Conservation (phyloP, 2,797 vertebrate genomes). For the Poeciliopsis turneri region DNA sequence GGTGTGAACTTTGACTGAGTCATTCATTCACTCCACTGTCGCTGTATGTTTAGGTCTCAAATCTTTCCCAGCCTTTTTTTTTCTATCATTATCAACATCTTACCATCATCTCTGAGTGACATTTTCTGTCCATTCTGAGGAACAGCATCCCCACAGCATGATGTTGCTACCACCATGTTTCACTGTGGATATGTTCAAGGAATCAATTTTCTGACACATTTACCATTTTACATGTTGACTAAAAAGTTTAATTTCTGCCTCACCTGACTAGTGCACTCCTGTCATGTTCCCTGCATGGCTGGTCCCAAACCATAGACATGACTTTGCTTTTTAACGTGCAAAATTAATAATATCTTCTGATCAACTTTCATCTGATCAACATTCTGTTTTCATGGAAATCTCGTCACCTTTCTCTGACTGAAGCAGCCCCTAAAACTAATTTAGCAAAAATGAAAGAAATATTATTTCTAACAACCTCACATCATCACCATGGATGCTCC, state of each 20-base stretch:
- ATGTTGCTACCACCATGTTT: slow-evolving; percentile 2
- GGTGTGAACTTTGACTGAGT: neutral
- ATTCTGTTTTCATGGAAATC: neutral
- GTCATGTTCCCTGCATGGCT: neutral
- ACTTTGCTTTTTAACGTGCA: neutral
- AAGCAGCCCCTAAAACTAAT: neutral
- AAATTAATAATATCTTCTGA: neutral
- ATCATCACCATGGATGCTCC: neutral
- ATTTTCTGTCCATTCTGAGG: neutral
- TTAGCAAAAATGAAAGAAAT: neutral
- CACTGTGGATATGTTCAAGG: neutral
- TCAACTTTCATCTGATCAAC: neutral
- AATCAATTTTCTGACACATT: neutral
- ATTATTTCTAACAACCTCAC: neutral
- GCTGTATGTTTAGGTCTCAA: neutral
- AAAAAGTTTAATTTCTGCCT: neutral
- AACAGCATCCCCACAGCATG: neutral
- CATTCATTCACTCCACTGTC: neutral
- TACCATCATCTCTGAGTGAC: neutral
- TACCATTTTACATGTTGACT: neutral
- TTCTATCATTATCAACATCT: neutral
- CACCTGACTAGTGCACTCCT: neutral
- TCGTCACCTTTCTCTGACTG: neutral
- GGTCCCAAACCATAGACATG: neutral
- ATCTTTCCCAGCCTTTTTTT: neutral